Conservation (phyloP, 2,888 invertebrate species). For the Notodonta ziczac region DNA sequence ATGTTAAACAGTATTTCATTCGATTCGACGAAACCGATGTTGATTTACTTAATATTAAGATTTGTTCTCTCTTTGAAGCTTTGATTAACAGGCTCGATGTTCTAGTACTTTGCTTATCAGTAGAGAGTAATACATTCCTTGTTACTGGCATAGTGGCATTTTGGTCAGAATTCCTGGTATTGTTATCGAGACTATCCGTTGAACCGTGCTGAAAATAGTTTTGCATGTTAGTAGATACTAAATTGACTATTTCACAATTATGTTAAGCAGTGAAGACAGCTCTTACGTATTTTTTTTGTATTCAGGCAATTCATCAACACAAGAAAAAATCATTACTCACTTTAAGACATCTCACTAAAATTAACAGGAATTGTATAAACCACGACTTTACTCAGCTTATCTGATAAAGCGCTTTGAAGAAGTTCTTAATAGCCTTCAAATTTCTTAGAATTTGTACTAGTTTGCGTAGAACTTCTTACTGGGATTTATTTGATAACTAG, state of each 20-base stretch:
- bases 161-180: too few relatives aligned
- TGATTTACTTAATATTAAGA: background rate
- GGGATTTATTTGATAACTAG: background rate
- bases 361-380: background rate
- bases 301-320: too few relatives aligned
- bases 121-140: too few relatives aligned
- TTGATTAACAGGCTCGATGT: too few relatives aligned
- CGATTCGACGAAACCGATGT: background rate
- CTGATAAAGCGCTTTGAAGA: background rate
- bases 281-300: too few relatives aligned
- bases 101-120: too few relatives aligned
- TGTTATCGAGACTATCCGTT: too few relatives aligned
- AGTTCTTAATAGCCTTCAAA: background rate
- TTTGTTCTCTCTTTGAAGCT: background rate
- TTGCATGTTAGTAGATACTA: too few relatives aligned
- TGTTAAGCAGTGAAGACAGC: too few relatives aligned
- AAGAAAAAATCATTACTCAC: background rate
- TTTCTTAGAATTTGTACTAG: background rate
- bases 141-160: too few relatives aligned
- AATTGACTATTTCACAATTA: too few relatives aligned
- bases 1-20: conserved; percentile 27
- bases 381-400: background rate
- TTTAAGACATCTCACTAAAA: background rate
- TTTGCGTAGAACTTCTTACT: background rate
- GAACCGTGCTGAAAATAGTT: too few relatives aligned